Percentiles rank a stretch among this genome's conserved stretches.
These are phyloP conservation scores for Asteroscopus sphinx DNA, from an alignment of 2,888 invertebrate genomes.

Conservation along the genomic window DNA sequence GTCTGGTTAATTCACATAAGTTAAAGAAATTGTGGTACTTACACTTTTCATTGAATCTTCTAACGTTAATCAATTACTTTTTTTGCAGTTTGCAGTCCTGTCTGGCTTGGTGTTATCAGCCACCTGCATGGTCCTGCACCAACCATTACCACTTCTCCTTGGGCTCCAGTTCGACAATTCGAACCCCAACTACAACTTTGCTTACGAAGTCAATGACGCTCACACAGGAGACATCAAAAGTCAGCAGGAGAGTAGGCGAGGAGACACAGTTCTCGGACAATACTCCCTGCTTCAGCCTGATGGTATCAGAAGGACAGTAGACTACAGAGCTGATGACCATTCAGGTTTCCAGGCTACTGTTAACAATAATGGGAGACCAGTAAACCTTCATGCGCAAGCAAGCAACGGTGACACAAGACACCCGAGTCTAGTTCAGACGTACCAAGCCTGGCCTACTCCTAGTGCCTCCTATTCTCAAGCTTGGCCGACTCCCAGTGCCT, in stretches of 20 bases:
- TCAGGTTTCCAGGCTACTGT: constrained; percentile 89
- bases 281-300: constrained; percentile 89
- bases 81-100: constrained; percentile 63
- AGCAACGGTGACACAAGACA: constrained; percentile 30
- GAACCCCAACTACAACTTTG: constrained; percentile 86
- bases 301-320: constrained; percentile 87
- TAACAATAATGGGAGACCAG: constrained; percentile 72
- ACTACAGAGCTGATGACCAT: constrained; percentile 88
- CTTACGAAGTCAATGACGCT: constrained; percentile 88
- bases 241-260: constrained; percentile 86
- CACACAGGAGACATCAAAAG: constrained; percentile 89
- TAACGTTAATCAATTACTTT: too few species aligned
- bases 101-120: constrained; percentile 74
- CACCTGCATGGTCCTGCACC: constrained; percentile 77
- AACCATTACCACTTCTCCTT: constrained; percentile 60
- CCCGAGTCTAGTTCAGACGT: constrained; percentile 23
- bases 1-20: too few species aligned
- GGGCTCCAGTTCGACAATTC: constrained; percentile 64
- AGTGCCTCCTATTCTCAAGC: constrained; percentile 49
- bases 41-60: too few species aligned
- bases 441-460: constrained; percentile 47
- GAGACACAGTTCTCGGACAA: constrained; percentile 87
- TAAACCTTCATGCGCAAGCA: constrained; percentile 17
- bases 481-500: constrained; percentile 44
- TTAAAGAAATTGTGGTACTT: too few species aligned